Percentiles rank a stretch among this genome's conserved stretches.
Conservation (phyloP, 2,888 invertebrate species). For the Drosophila nigricruria region DNA sequence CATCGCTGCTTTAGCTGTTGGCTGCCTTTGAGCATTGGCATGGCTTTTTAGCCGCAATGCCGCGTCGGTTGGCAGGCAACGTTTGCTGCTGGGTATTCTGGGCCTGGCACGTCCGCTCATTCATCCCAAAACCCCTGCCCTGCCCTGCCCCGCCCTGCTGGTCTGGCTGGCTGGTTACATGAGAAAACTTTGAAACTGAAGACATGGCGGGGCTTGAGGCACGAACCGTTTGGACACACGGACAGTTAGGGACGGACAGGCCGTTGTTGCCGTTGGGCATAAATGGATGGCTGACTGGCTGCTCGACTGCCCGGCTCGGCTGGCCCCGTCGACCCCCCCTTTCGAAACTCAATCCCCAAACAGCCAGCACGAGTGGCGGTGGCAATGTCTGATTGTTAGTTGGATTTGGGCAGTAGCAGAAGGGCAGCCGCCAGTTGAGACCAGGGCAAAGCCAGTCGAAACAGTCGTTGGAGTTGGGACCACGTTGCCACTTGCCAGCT, state of each 20-base stretch:
- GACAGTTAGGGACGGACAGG: slow-evolving; percentile 63
- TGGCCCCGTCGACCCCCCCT: slow-evolving; percentile 13
- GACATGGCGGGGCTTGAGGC: slow-evolving; percentile 72
- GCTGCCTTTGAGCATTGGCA: slow-evolving; percentile 71
- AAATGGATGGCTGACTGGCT: slow-evolving; percentile 62
- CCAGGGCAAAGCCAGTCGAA: slow-evolving; percentile 19
- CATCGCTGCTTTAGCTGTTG: slow-evolving; percentile 60
- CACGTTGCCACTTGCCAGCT: slow-evolving; percentile 76
- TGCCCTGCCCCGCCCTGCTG: slow-evolving; percentile 12
- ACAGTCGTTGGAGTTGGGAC: slow-evolving; percentile 27
- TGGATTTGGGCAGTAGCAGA: slow-evolving; percentile 55
- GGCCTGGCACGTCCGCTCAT: slow-evolving; percentile 71
- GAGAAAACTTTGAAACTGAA: slow-evolving; percentile 82
- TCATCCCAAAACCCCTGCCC: slow-evolving; percentile 47
- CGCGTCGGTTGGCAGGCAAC: slow-evolving; percentile 62
- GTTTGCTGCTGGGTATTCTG: slow-evolving; percentile 34
- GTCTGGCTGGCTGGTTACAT: slow-evolving; percentile 70
- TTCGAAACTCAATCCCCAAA: slow-evolving; percentile 3
- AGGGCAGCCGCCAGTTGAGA: slow-evolving; percentile 34
- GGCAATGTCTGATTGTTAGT: slow-evolving; percentile 79
- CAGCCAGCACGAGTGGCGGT: slow-evolving; percentile 65
- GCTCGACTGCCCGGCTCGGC: slow-evolving; percentile 10
- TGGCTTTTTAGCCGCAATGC: slow-evolving; percentile 79
- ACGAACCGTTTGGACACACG: slow-evolving; percentile 54
- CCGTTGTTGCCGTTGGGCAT: slow-evolving; percentile 48